A percentile compares a stretch with the other conserved stretches of the same genome.
Evolutionary conservation across 2,888 invertebrate genomes (phyloP).

Genomic region (Agrotis puta): DNA sequence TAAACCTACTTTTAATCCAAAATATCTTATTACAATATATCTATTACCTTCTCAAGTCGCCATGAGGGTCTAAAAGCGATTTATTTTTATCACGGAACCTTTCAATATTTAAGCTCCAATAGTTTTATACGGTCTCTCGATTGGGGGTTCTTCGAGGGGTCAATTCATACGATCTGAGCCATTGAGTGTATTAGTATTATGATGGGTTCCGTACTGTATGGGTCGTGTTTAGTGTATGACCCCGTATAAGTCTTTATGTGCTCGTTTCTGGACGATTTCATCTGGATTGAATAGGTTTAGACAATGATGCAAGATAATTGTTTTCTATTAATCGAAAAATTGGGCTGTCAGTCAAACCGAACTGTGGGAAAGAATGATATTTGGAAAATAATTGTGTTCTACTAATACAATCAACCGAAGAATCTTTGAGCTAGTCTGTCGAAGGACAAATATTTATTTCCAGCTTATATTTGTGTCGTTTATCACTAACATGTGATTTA

Average conservation of each 20-base stretch:
- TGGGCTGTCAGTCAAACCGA: neutral
- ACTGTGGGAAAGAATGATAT: neutral
- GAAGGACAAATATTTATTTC: too few species aligned
- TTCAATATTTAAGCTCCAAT: slow-evolving; percentile 58
- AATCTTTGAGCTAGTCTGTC: too few species aligned
- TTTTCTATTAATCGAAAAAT: slow-evolving; percentile 4
- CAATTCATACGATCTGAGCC: slow-evolving; percentile 61
- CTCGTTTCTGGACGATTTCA: slow-evolving; percentile 27
- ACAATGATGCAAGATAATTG: slow-evolving; percentile 23
- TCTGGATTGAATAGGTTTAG: slow-evolving; percentile 8
- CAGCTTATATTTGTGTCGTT: too few species aligned
- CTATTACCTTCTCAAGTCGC: slow-evolving; percentile 34
- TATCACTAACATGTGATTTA: too few species aligned
- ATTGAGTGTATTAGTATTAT: slow-evolving; percentile 51
- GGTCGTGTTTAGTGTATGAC: slow-evolving; percentile 20
- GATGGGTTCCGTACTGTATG: slow-evolving; percentile 28
- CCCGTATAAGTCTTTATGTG: neutral
- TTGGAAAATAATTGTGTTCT: neutral
- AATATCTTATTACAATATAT: slow-evolving; percentile 41
- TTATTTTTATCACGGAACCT: slow-evolving; percentile 64
- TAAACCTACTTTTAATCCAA: slow-evolving; percentile 27
- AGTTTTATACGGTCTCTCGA: slow-evolving; percentile 60
- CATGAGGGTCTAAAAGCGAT: slow-evolving; percentile 61
- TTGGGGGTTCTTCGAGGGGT: slow-evolving; percentile 42
- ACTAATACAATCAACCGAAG: neutral